Conservation (phyloP, 2,888 invertebrate genomes). For the Monoplex corrugatus region DNA sequence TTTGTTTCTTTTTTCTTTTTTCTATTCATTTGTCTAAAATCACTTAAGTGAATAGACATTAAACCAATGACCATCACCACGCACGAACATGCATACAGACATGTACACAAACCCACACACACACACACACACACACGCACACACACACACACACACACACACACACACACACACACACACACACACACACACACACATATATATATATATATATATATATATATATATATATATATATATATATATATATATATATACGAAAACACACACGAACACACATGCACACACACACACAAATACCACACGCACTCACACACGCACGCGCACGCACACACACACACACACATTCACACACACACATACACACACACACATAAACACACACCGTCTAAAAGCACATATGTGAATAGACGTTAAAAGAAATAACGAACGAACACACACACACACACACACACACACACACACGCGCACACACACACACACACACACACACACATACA, state of each 20-base stretch:
- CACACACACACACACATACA: conserved; percentile 12
- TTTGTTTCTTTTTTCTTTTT: no score
- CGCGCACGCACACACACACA: neutral
- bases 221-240: no score
- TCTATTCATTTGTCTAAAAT: no score
- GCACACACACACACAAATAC: neutral
- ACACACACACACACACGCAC: conserved; percentile 15
- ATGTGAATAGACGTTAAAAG: no score
- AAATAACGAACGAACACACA: no score
- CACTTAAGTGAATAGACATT: no score
- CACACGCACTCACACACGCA: neutral
- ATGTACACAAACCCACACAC: neutral
- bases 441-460: neutral
- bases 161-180: neutral
- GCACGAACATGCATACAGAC: neutral
- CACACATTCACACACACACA: neutral
- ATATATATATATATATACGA: no score
- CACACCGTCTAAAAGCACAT: no score
- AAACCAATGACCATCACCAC: no score
- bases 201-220: neutral
- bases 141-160: conserved; percentile 8
- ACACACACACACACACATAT: neutral
- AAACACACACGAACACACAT: neutral
- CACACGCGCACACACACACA: neutral
- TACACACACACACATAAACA: neutral